phyloP scores from a whole-genome alignment of 53 echinoderm and acorn worm genomes.

The Glandiceps talaboti region DNA sequence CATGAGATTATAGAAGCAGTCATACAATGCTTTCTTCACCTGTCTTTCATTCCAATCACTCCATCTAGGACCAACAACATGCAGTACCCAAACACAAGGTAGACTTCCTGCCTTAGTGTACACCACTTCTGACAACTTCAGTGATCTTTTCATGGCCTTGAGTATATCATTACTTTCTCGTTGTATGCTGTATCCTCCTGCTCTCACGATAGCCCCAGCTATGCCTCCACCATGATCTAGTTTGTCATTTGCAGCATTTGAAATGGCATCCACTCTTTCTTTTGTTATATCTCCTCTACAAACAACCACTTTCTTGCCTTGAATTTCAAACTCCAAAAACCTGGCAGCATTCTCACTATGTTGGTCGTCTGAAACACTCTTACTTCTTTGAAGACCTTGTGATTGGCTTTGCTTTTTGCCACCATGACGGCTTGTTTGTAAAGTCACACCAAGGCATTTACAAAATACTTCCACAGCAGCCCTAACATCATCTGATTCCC shows the following conservation, averaged over 20 bases:
- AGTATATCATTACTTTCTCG: neutral
- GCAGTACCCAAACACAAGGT: neutral
- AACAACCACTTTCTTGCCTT: neutral
- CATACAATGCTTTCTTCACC: neutral
- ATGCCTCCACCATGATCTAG: neutral
- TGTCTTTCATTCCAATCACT: neutral
- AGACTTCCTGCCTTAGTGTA: neutral
- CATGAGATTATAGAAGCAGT: neutral
- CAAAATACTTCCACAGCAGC: neutral
- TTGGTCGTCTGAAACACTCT: neutral
- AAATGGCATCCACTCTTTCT: neutral
- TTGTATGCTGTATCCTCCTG: neutral
- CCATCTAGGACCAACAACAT: neutral
- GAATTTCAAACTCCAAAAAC: neutral
- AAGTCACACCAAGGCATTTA: neutral
- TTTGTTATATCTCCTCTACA: neutral
- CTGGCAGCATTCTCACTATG: too few species aligned
- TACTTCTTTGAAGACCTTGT: neutral
- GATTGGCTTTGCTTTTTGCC: neutral
- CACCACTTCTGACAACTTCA: neutral
- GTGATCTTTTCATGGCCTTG: neutral
- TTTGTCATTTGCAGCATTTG: neutral
- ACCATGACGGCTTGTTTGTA: neutral
- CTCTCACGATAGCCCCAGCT: neutral
- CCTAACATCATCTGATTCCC: neutral